Evolutionary conservation across 1,140 invertebrate species (phyloP).

Genomic region (Halictus rubicundus): DNA sequence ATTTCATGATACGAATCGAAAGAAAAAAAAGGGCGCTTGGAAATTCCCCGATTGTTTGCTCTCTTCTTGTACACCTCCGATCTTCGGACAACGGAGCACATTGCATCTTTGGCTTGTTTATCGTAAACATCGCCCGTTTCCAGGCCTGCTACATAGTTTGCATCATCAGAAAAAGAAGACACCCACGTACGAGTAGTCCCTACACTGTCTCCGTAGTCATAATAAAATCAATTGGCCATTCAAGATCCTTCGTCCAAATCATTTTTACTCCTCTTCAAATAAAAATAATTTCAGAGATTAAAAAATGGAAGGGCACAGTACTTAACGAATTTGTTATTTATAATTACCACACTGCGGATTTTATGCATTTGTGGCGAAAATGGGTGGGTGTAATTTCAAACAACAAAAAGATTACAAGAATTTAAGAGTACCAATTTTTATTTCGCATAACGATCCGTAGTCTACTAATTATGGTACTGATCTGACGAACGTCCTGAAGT

Average conservation of each 20-base stretch:
- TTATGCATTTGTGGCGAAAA: too few relatives aligned
- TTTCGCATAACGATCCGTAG: too few relatives aligned
- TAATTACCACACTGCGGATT: too few relatives aligned
- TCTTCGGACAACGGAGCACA: conserved; percentile 20
- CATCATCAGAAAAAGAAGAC: neutral
- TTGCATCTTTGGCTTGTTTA: conserved; percentile 52
- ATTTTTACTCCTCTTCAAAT: neutral
- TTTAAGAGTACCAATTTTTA: too few relatives aligned
- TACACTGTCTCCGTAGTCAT: neutral
- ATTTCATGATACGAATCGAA: neutral
- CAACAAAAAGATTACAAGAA: too few relatives aligned
- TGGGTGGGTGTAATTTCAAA: too few relatives aligned
- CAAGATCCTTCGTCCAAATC: too few relatives aligned
- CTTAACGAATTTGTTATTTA: neutral
- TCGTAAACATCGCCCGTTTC: conserved; percentile 13
- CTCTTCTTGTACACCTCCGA: neutral
- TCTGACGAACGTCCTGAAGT: neutral
- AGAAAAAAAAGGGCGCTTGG: conserved; percentile 2
- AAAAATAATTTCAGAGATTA: neutral
- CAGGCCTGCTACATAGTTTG: conserved; percentile 1
- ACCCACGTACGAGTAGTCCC: conserved; percentile 5
- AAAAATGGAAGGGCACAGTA: neutral
- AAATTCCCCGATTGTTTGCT: conserved; percentile 9
- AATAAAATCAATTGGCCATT: neutral
- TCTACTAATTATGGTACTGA: too few relatives aligned